Evolutionary conservation across 2,113 vertebrate genomes (phyloP), one percentile per base, ranked within the genome.

Genomic region (Microtus oregoni): DNA sequence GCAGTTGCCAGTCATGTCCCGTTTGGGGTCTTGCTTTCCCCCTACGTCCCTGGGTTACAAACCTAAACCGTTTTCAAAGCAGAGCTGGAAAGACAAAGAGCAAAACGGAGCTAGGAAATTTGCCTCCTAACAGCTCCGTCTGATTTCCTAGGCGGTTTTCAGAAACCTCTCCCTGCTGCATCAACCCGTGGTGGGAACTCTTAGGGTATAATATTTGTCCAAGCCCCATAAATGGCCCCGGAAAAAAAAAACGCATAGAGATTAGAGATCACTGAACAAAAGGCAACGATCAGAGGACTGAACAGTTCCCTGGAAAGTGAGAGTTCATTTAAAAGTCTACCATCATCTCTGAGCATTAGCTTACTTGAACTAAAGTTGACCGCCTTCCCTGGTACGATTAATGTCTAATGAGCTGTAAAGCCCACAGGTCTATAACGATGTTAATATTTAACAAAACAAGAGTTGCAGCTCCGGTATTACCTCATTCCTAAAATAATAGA

Each of bases 401-500:
- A 67, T 63, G 52, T 41, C 77, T 77, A 68, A 94, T 52, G 82
- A 94, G 70, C 89, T 94, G 7, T 73, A 78, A 89, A 79, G 32
- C 44, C 63, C 47, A 47, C 24, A n/a, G 75, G 70, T 90, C 76
- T 65, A 30, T 55, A 28, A 58, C 87, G 76, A 47, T 68, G 24
- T 22, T 41, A 75, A 47, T 58, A 89, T 76, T 79, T 72, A 94
- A 90, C 72, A 87, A 81, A 82, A 89, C 50, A 15, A 44, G 79
- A 91, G 78, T 63, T 30, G 32, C 68, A 20, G 70, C 68, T 22
- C 24, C 52, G 50, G 15, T 58, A 77, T 76, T 15, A 81, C 14
- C 44, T 78, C 63, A 86, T 81, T 92, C 93, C 85, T 79, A 82
- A 92, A 92, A 86, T 55, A 92, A 47, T 19, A 90, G 86, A 89